phyloP scores from a whole-genome alignment of 2,113 vertebrate species.

The Leptobrachium ailaonicum region DNA sequence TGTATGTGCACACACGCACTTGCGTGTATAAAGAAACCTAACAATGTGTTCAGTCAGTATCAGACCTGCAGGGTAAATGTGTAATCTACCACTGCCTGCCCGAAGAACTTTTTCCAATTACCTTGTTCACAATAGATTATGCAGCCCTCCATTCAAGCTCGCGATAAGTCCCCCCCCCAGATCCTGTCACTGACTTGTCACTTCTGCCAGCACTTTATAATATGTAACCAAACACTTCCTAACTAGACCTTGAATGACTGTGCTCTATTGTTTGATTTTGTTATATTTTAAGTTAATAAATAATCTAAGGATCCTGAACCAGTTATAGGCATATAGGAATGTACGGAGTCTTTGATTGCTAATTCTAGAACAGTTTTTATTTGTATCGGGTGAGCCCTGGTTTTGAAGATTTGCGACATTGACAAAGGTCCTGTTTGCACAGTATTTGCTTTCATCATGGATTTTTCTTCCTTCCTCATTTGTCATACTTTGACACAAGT shows the following conservation, averaged over 20 bases:
- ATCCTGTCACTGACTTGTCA: no score
- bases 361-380: background rate
- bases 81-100: no score
- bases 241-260: background rate
- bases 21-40: no score
- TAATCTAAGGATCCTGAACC: background rate
- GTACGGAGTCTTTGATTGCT: background rate
- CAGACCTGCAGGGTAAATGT: no score
- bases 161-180: no score
- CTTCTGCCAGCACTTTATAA: no score
- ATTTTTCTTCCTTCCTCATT: background rate
- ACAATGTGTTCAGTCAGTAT: no score
- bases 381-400: background rate
- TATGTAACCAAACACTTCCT: no score
- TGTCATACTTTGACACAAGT: background rate
- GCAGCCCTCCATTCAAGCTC: no score
- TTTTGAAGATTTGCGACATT: background rate
- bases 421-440: background rate
- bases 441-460: constrained; percentile 1
- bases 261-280: background rate
- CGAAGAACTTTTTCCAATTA: no score
- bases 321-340: background rate
- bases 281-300: background rate
- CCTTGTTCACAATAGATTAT: no score
- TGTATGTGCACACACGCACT: no score